These are phyloP conservation scores for Glandiceps talaboti DNA, from an alignment of 53 echinoderm and acorn worm species.

Conservation along the genomic window DNA sequence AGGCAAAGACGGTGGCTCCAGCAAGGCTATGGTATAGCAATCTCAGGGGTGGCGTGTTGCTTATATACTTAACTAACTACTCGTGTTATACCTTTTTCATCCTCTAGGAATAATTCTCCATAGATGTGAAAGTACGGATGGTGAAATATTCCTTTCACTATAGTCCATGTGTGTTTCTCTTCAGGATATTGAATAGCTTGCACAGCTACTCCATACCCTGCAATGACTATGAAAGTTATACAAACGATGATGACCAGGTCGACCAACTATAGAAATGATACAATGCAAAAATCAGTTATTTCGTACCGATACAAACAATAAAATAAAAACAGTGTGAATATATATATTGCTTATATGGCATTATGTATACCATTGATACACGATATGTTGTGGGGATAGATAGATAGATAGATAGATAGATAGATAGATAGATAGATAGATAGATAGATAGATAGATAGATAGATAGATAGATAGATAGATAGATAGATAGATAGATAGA, in stretches of 20 bases:
- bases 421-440: background rate
- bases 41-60: too few species aligned
- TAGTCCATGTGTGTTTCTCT: background rate
- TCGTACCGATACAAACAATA: too few species aligned
- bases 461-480: background rate
- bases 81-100: too few species aligned
- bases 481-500: background rate
- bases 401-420: background rate
- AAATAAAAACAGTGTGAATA: too few species aligned
- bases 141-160: constrained; percentile 43
- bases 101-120: constrained; percentile 71
- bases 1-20: too few species aligned
- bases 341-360: too few species aligned
- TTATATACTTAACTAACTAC: too few species aligned
- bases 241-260: constrained; percentile 54
- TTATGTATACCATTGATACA: too few species aligned
- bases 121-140: constrained; percentile 78
- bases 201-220: constrained; percentile 62
- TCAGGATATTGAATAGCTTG: constrained; percentile 61
- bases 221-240: constrained; percentile 56
- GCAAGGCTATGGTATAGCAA: too few species aligned
- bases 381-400: background rate
- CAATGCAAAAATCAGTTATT: too few species aligned
- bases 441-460: background rate
- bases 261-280: too few species aligned